Base-by-base conservation (phyloP, 2,888 invertebrate species). In the Busseola fusca region DNA sequence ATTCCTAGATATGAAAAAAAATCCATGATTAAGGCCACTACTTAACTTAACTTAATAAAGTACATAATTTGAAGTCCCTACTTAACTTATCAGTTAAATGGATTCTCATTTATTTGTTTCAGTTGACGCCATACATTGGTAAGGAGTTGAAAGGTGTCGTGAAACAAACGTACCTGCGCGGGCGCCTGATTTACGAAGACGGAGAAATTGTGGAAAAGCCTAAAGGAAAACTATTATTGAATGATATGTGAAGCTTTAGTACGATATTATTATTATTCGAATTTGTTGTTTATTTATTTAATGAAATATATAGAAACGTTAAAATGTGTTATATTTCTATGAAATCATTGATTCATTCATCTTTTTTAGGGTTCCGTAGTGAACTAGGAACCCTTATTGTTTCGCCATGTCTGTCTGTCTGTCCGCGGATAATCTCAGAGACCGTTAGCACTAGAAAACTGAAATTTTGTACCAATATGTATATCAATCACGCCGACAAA, bases 51-150 rank as follows among this genome's bases (percentile, higher is more conserved):
- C n/a, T n/a, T n/a, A n/a, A n/a, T 48, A 6, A 18, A 40, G 45
- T 45, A 12, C 6, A 9, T 45, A 14, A 25, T 16, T 25, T 40
- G 18, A 59, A 3, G 3, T 18, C 10, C 37, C 3, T 42, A 21
- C 21, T 12, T 27, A 60, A 27, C 7, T 45, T 45, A 48, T 62
- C 30, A 5, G 21, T 16, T 50, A 52, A 10, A 30, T 16, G 2
- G 1, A 21, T 63, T 34, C 18, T 57, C n/a, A 34, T 34, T 63
- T n/a, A 1, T 82, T 69, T 66, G 56, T 80, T 83, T 56, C 90
- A 97, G 97, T 88, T 97, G 21, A 97, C 97, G 37, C 97, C 97
- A 0, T 97, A 97, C 85, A 91, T 97, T 80, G 96, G 96, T 12
- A 96, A 93, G 81, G 91, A 92, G 77, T 87, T 97, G 37, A 94